Base-by-base conservation (phyloP, 2,113 vertebrate species). In the Leptodactylus fuscus region DNA sequence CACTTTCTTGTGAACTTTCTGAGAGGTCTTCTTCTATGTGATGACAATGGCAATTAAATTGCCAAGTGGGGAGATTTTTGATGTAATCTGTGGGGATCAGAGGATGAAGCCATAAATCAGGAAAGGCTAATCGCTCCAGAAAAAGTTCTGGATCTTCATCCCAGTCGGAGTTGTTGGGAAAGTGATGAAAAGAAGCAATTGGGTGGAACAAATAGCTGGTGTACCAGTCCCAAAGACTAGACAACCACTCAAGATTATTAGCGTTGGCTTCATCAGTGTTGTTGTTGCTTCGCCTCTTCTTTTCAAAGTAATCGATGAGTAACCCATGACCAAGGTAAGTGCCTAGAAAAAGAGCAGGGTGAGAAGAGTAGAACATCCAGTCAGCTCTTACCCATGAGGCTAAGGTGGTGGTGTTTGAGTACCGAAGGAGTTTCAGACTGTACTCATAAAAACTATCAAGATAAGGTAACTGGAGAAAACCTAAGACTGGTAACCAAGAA, bases 171-270 rank as follows among this genome's bases (percentile, higher is more conserved):
- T 96, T 94, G 77, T 96, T 93, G 48, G 96, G 97, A 29, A 96
- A 92, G 88, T 96, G 96, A 83, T 98, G 97, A n/a, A 98, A 94
- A 16, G 97, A 98, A 81, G 96, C 93, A 2, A 98, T 98, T 0
- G 97, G 98, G 88, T 96, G 96, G 87, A 99, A 96, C 87, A 99
- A 91, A 89, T 96, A 99, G 91, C 97, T 99, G 8, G 96, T 96
- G 89, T 98, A 99, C 97, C 97, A 99, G 91, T 99, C 98, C 98
- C 98, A 99, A 87, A 99, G 94, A 85, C 97, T 99, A 1, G 96
- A 97, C 60, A 99, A 89, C 97, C 97, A 99, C 88, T 99, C 97
- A 51, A 99, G 90, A 84, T 99, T 99, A 88, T 98, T 99, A 8
- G 93, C 96, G 10, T 96, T 98, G 53, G 97, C 92, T 90, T 98